Evolutionary conservation across 1,140 invertebrate species (phyloP).

Genomic region (Drosophila gunungcola): DNA sequence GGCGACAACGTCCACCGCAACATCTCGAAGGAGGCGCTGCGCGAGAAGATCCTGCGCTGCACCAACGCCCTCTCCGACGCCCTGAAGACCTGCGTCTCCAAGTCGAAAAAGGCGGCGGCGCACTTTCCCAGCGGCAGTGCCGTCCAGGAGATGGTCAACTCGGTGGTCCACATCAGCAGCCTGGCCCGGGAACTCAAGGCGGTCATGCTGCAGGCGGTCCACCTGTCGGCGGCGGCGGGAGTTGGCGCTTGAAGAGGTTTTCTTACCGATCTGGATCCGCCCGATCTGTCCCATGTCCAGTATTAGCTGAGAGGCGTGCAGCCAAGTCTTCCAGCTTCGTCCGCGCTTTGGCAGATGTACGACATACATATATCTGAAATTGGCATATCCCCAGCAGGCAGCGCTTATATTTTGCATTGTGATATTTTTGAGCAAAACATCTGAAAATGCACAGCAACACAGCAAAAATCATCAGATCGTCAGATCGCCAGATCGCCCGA

Average conservation of each 20-base stretch:
- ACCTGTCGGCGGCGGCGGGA: conserved; percentile 56
- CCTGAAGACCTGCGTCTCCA: conserved; percentile 92
- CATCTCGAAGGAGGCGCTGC: conserved; percentile 89
- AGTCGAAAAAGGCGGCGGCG: conserved; percentile 95
- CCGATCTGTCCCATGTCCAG: conserved; percentile 15
- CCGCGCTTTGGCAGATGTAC: conserved; percentile 18
- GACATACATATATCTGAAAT: conserved; percentile 24
- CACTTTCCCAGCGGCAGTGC: conserved; percentile 95
- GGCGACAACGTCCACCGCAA: conserved; percentile 96
- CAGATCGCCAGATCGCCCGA: neutral
- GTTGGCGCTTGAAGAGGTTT: conserved; percentile 46
- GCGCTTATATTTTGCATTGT: conserved; percentile 64
- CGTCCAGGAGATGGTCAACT: conserved; percentile 97
- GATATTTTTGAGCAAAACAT: conserved; percentile 72
- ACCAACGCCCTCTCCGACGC: conserved; percentile 94
- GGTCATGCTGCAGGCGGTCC: conserved; percentile 87
- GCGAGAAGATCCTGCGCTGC: conserved; percentile 90
- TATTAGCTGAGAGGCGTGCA: conserved; percentile 41
- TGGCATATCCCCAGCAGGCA: conserved; percentile 62
- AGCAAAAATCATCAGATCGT: neutral
- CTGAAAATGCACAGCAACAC: conserved; percentile 67
- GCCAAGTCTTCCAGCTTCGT: conserved; percentile 66
- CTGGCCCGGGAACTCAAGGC: conserved; percentile 91
- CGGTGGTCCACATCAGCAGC: conserved; percentile 92
- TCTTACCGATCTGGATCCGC: neutral